Percentiles rank a stretch among this genome's conserved stretches.
These are phyloP conservation scores for Pavo muticus DNA, from an alignment of 2,113 vertebrate species.

Conservation along the genomic window DNA sequence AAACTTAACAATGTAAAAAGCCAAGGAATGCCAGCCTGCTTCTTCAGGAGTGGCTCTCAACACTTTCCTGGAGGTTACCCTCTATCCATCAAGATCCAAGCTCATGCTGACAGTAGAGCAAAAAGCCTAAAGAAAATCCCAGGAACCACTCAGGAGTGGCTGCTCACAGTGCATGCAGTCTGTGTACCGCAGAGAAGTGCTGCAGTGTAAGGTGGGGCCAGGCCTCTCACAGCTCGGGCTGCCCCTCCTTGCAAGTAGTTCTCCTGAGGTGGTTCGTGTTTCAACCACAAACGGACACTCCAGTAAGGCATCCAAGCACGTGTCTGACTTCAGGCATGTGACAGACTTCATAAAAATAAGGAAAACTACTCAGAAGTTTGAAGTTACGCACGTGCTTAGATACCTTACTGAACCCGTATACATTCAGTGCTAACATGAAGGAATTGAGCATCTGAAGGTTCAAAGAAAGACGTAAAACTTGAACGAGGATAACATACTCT, in stretches of 20 bases:
- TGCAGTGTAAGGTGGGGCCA: background rate
- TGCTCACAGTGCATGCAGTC: rapidly evolving
- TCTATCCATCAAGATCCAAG: constrained; percentile 1
- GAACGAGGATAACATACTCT: background rate
- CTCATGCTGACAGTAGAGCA: constrained; percentile 13
- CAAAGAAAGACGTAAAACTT: background rate
- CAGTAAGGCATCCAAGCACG: rapidly evolving
- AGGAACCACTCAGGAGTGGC: background rate
- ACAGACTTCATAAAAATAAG: background rate
- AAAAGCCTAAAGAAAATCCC: constrained; percentile 43
- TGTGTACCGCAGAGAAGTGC: background rate
- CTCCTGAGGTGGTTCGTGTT: background rate
- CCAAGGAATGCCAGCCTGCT: constrained; percentile 1
- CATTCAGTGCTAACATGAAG: background rate
- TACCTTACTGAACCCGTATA: background rate
- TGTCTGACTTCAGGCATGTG: background rate
- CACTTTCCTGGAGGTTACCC: background rate
- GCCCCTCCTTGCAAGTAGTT: background rate
- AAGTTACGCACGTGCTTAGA: background rate
- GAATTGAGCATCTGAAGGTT: background rate
- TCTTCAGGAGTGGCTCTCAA: background rate
- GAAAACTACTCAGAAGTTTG: background rate
- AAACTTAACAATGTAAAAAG: constrained; percentile 49
- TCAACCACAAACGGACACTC: background rate
- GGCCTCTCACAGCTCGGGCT: background rate